Base-by-base conservation (phyloP, 2,113 vertebrate genomes). In the Myrmecobius fasciatus region DNA sequence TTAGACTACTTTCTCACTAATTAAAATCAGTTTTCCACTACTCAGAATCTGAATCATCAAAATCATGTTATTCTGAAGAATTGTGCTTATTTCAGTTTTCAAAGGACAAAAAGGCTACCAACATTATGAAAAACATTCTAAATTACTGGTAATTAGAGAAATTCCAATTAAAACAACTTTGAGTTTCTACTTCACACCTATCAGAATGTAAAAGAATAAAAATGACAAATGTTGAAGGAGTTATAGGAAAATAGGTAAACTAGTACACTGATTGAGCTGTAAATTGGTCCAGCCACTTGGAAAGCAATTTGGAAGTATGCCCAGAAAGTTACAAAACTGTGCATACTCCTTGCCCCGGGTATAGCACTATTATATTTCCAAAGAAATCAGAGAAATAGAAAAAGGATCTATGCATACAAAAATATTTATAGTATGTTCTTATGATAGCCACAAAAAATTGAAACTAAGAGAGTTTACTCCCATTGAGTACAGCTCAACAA, bases 1-100 rank as follows among this genome's bases (percentile, higher is more conserved):
- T 91, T 0, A 2, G 93, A 25, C 67, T 75, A 49, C n/a, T 94
- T 96, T 94, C 67, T 91, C 91, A 47, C 91, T 91, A 90, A 96
- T 89, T 91, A 52, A 94, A 95, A 53, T 89, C 48, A 83, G 48
- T 14, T 12, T 89, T 22, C 26, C 96, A 93, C 52, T 89, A 91
- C 89, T 89, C n/a, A 92, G 83, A 91, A 91, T 53, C 25, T 90
- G 22, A 93, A 52, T 49, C 14, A 52, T 52, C 36, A 83, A 83
- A n/a, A 17, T 43, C 67, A 83, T 24, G 36, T 83, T 43, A 43
- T 43, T n/a, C 36, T n/a, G 4, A 20, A 75, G 31, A 75, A 75
- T 75, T 17, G n/a, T 83, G 22, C n/a, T 43, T 83, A 43, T 43
- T 43, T 24, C 36, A 83, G 6, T 83, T 83, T 83, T 22, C 67